A percentile compares a stretch with the other conserved stretches of the same genome.
These are phyloP conservation scores for Blastobasis lacticolella DNA, from an alignment of 2,888 invertebrate species.

Conservation along the genomic window DNA sequence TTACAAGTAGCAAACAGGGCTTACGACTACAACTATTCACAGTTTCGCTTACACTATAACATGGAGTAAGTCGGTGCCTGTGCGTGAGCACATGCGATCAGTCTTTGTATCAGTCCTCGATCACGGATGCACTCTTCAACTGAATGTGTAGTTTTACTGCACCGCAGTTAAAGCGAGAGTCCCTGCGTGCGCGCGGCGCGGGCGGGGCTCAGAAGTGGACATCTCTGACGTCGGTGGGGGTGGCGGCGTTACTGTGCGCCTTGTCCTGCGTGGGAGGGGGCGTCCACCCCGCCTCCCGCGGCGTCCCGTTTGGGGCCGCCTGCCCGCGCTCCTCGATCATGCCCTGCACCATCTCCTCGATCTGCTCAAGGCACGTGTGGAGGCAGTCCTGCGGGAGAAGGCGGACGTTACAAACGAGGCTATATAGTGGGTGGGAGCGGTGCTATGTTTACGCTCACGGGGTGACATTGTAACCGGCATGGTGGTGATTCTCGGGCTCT, in stretches of 20 bases:
- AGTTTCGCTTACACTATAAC: constrained; percentile 45
- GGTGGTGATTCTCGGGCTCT: too few species aligned
- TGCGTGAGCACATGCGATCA: constrained; percentile 63
- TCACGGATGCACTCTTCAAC: constrained; percentile 57
- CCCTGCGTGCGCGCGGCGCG: constrained; percentile 17
- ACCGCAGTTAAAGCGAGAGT: constrained; percentile 52
- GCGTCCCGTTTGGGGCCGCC: constrained; percentile 60
- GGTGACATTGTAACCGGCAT: too few species aligned
- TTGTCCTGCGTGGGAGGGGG: constrained; percentile 67
- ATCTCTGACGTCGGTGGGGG: constrained; percentile 90
- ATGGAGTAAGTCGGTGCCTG: constrained; percentile 46
- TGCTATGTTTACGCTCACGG: too few species aligned
- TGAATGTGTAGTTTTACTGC: constrained; percentile 68
- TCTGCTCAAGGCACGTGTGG: constrained; percentile 84
- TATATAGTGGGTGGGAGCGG: too few species aligned
- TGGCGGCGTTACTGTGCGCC: constrained; percentile 83
- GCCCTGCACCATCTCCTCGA: constrained; percentile 84
- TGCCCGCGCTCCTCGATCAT: constrained; percentile 59
- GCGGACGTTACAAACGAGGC: neutral
- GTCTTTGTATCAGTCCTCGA: constrained; percentile 70
- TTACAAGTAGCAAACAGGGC: constrained; percentile 47
- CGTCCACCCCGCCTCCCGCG: constrained; percentile 60
- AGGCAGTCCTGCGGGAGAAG: constrained; percentile 81
- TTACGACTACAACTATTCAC: constrained; percentile 40
- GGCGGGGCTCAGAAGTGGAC: constrained; percentile 78